A percentile compares a stretch with the other conserved stretches of the same genome.
These are phyloP conservation scores for Myathropa florea DNA, from an alignment of 2,888 invertebrate species.

Conservation along the genomic window DNA sequence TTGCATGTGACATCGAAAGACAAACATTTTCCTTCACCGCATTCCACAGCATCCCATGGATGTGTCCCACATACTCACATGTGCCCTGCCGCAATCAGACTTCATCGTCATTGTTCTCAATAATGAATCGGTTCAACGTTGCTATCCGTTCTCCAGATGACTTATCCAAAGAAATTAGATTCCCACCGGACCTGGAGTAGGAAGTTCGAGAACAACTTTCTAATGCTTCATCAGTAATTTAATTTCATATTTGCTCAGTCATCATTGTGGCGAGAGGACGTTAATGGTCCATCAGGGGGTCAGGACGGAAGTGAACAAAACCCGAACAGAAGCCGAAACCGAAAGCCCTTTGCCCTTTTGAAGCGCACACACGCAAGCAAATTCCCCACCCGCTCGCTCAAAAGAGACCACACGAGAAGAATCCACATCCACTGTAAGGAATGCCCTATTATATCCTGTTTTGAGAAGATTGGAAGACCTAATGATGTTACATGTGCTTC, in stretches of 20 bases:
- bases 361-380: neutral
- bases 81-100: constrained; percentile 4
- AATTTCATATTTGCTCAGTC: constrained; percentile 48
- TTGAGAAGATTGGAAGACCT: neutral
- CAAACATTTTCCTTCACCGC: neutral
- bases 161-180: constrained; percentile 10
- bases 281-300: constrained; percentile 5
- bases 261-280: constrained; percentile 24
- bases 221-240: constrained; percentile 59
- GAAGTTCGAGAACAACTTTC: constrained; percentile 44
- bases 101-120: constrained; percentile 27
- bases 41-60: neutral
- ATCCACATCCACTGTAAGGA: neutral
- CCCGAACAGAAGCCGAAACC: neutral
- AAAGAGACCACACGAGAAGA: neutral
- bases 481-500: constrained; percentile 28
- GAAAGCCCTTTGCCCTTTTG: neutral
- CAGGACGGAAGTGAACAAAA: neutral
- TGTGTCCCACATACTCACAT: neutral
- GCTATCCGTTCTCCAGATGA: neutral
- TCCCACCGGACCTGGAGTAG: constrained; percentile 6
- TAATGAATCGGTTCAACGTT: constrained; percentile 22
- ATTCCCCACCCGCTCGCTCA: neutral
- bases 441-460: constrained; percentile 15
- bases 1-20: neutral